phyloP scores from a whole-genome alignment of 1,140 invertebrate genomes.

The Drosophila pectinifera region DNA sequence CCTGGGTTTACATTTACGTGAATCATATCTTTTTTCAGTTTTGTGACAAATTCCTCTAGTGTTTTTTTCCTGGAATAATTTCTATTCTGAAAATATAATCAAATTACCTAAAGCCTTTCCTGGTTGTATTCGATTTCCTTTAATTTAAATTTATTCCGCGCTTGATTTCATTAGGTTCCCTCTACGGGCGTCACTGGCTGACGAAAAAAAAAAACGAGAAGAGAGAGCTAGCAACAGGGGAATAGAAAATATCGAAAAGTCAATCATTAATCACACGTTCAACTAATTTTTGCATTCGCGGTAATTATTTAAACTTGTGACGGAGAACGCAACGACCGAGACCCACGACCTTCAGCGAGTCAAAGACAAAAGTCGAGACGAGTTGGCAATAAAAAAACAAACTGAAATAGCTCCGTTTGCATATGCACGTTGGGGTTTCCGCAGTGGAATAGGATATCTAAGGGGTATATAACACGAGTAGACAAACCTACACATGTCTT shows the following conservation, averaged over 20 bases:
- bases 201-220: conserved; percentile 3
- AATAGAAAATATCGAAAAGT: conserved; percentile 49
- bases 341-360: conserved; percentile 73
- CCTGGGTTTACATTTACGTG: no score
- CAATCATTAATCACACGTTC: conserved; percentile 73
- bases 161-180: conserved; percentile 18
- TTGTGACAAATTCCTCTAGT: no score
- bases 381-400: conserved; percentile 23
- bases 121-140: conserved; percentile 10
- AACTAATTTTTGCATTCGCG: conserved; percentile 68
- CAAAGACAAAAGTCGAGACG: conserved; percentile 48
- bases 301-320: conserved; percentile 67
- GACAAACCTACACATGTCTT: not conserved
- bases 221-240: not conserved
- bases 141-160: conserved; percentile 4
- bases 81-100: not conserved
- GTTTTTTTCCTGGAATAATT: not conserved
- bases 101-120: conserved; percentile 13
- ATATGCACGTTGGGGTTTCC: conserved; percentile 33
- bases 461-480: not conserved
- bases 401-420: conserved; percentile 34
- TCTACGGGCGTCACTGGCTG: conserved; percentile 19
- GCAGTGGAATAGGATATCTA: conserved; percentile 18
- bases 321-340: conserved; percentile 68
- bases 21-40: not conserved